Conservation (phyloP, 2,888 invertebrate species). For the Leptopterna dolabrata region DNA sequence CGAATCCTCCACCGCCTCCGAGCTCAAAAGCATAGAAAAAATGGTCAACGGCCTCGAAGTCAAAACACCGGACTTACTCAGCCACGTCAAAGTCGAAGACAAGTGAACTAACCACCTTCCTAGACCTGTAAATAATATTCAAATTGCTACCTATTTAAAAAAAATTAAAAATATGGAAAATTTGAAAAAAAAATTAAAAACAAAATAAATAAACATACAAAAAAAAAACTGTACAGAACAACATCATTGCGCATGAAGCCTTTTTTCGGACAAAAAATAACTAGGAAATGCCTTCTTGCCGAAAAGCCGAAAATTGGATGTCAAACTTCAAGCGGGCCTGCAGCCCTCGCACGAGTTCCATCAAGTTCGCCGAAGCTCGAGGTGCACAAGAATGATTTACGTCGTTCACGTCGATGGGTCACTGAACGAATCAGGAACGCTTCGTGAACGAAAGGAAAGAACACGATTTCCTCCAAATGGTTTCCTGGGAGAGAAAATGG, state of each 20-base stretch:
- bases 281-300: conserved; percentile 31
- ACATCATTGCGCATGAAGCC: conserved; percentile 10
- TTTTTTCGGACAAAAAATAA: not conserved
- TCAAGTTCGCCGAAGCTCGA: no score
- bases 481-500: no score
- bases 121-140: conserved; percentile 35
- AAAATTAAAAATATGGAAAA: no score
- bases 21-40: conserved; percentile 95
- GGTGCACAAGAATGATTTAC: no score
- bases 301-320: not conserved
- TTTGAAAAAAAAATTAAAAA: no score
- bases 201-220: no score
- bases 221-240: conserved; percentile 25
- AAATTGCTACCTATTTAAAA: conserved; percentile 47
- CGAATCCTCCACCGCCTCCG: conserved; percentile 74
- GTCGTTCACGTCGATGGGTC: no score
- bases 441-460: no score
- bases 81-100: conserved; percentile 61
- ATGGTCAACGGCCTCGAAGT: conserved; percentile 97
- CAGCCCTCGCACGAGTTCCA: not conserved
- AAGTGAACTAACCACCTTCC: conserved; percentile 53
- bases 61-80: conserved; percentile 68
- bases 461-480: no score
- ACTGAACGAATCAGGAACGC: no score
- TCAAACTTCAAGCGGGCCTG: not conserved